Base-by-base conservation (phyloP, 2,113 vertebrate genomes). In the Odontesthes bonariensis region DNA sequence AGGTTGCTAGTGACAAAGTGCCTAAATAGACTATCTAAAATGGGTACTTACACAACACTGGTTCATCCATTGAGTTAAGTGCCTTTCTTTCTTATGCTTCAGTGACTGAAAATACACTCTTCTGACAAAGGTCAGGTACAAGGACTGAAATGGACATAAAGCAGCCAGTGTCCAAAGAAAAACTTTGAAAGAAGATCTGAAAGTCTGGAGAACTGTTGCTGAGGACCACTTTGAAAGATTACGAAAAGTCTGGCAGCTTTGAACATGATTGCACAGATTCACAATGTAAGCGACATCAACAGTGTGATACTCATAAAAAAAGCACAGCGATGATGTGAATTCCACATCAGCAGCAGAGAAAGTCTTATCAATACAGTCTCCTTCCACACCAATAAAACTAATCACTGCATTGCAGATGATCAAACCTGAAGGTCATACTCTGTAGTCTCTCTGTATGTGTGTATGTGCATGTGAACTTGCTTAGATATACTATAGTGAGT, bases 351-450 rank as follows among this genome's bases (percentile, higher is more conserved):
- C 42, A 23, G 52, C 44, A 9, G 12, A 9, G 17, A 65, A 52
- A 60, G 32, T 56, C 55, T 73, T 69, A 79, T 76, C 63, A 71
- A 68, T 66, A 60, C 59, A 59, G 63, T 23, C 63, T 75, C 70
- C 60, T 69, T 77, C 69, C 31, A 82, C 74, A 77, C 73, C 73
- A 84, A 86, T 85, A 81, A 79, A 81, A 83, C 79, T 79, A 86
- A 91, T 92, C 79, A 79, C 92, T 87, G 87, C 90, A 91, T 77
- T 90, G 90, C 89, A 91, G 88, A 85, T 86, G 75, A 88, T 90
- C 79, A 86, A 79, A 89, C 60, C 69, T 87, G 86, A 91, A 91
- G 89, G 88, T 93, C 86, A 88, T 59, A 75, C 58, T 19, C 81
- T 81, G 52, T 53, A 20, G 42, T 35, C 35, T 35, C 5, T 35